phyloP scores from a whole-genome alignment of 2,888 invertebrate species.

The Altica lythri region DNA sequence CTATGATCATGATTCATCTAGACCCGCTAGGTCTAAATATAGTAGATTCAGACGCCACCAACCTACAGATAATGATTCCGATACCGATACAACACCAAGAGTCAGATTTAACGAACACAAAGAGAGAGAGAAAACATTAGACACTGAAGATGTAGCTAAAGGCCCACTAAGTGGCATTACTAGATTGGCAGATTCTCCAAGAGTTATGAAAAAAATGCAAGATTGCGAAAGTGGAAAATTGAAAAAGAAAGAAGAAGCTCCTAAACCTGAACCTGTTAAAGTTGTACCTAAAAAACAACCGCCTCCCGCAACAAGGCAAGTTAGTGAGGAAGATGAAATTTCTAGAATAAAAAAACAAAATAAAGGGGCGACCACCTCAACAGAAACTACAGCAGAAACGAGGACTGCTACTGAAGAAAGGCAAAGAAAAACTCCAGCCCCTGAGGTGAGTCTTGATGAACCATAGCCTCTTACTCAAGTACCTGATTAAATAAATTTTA shows the following conservation, averaged over 20 bases:
- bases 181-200: slow-evolving; percentile 82
- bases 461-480: slow-evolving; percentile 52
- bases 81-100: slow-evolving; percentile 67
- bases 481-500: slow-evolving; percentile 54
- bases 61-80: slow-evolving; percentile 76
- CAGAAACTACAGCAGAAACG: slow-evolving; percentile 61
- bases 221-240: slow-evolving; percentile 76
- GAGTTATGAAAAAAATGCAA: slow-evolving; percentile 86
- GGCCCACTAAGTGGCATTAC: slow-evolving; percentile 89
- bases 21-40: slow-evolving; percentile 70
- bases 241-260: slow-evolving; percentile 72
- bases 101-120: slow-evolving; percentile 70
- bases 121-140: slow-evolving; percentile 76
- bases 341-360: slow-evolving; percentile 85
- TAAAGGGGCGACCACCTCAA: slow-evolving; percentile 70
- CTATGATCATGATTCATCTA: slow-evolving; percentile 67
- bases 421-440: slow-evolving; percentile 69
- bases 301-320: slow-evolving; percentile 72
- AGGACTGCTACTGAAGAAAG: slow-evolving; percentile 55
- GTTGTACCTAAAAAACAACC: slow-evolving; percentile 59
- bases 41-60: slow-evolving; percentile 60
- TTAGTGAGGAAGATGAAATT: slow-evolving; percentile 90
- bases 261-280: slow-evolving; percentile 62
- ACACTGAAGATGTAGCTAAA: slow-evolving; percentile 87
- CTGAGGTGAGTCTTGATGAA: slow-evolving; percentile 77